phyloP scores from a whole-genome alignment of 2,888 invertebrate genomes.

The Hyppa rectilinea region DNA sequence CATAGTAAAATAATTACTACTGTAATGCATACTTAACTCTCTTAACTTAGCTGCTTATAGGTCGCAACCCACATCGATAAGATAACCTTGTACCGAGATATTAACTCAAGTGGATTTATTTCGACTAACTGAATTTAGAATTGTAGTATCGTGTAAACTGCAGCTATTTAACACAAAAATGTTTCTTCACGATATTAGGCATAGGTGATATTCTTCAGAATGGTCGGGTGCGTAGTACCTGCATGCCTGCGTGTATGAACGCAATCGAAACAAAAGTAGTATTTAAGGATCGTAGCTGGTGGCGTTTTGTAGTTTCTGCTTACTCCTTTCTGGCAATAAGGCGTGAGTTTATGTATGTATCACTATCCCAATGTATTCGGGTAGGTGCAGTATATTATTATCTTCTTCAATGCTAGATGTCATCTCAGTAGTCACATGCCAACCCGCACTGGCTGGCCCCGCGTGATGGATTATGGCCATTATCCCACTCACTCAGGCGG shows the following conservation, averaged over 20 bases:
- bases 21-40: slow-evolving; percentile 55
- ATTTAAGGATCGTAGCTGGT: neutral
- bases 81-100: slow-evolving; percentile 75
- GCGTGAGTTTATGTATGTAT: neutral
- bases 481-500: too few species aligned
- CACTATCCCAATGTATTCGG: neutral
- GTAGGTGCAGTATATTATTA: neutral
- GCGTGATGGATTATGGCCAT: too few species aligned
- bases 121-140: slow-evolving; percentile 9
- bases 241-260: neutral
- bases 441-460: too few species aligned
- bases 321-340: neutral
- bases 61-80: slow-evolving; percentile 81
- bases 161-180: slow-evolving; percentile 3
- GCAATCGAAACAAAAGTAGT: neutral
- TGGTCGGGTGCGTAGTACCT: neutral
- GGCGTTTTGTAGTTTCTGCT: neutral
- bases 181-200: neutral
- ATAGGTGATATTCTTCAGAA: neutral
- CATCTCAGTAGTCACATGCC: neutral
- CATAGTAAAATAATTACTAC: slow-evolving; percentile 69
- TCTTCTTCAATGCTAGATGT: neutral
- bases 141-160: slow-evolving; percentile 11
- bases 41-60: slow-evolving; percentile 64
- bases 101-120: slow-evolving; percentile 42